Conservation (phyloP, 2,888 invertebrate species). For the Podotricha telesiphe region DNA sequence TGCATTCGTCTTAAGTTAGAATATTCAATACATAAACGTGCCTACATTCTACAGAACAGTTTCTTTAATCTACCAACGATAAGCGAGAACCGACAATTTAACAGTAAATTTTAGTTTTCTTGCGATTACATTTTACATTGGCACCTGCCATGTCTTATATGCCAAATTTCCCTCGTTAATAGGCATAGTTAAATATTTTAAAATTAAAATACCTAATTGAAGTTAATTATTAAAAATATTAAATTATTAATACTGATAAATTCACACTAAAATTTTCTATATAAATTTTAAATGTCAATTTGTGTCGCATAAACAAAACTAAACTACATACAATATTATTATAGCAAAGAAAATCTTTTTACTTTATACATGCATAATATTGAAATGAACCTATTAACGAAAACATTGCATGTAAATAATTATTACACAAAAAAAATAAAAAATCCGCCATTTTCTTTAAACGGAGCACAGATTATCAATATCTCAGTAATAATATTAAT, state of each 20-base stretch:
- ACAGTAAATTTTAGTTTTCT: constrained; percentile 5
- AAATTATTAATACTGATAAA: constrained; percentile 41
- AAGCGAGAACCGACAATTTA: constrained; percentile 44
- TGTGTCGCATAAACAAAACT: constrained; percentile 15
- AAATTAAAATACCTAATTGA: constrained; percentile 20
- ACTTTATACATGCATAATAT: neutral
- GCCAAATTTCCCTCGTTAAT: constrained; percentile 2
- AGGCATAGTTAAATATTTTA: constrained; percentile 21
- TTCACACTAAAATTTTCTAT: constrained; percentile 23
- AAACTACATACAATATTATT: constrained; percentile 5
- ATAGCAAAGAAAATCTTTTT: neutral
- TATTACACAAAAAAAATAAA: no score
- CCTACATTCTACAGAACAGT: constrained; percentile 20
- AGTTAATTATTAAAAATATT: constrained; percentile 23
- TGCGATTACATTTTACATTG: neutral
- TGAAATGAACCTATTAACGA: constrained; percentile 1
- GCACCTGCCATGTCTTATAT: neutral
- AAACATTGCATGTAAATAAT: neutral
- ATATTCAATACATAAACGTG: constrained; percentile 29
- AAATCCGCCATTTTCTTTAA: neutral
- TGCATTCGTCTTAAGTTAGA: neutral
- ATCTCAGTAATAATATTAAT: constrained; percentile 24
- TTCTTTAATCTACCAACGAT: constrained; percentile 39
- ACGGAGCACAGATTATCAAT: neutral
- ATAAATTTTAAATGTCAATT: constrained; percentile 37